Evolutionary conservation across 2,888 invertebrate species (phyloP), one percentile per base, ranked within the genome.

Genomic region (Apocheima hispidaria): DNA sequence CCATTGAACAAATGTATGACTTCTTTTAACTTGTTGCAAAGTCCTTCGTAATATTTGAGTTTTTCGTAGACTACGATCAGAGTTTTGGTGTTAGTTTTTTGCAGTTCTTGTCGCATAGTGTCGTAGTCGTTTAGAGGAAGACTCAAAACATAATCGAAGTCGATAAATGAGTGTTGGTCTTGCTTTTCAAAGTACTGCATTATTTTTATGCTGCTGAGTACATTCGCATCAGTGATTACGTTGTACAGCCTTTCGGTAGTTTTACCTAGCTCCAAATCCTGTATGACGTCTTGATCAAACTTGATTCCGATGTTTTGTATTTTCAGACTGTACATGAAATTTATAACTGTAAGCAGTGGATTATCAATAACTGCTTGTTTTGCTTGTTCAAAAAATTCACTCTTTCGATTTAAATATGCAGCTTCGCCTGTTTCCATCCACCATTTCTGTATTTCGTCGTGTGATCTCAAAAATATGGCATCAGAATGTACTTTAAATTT

Each of bases 371-470:
- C 76, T 16, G 73, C 77, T 58, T 69, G 73, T 33, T 77, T 81
- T 10, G 81, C 75, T 60, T 68, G 65, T 44, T 78, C 71, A 54
- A 75, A 81, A 56, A 74, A 74, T 10, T 65, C 67, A 51, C 71
- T 74, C 9, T 50, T 60, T 53, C 71, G 73, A 7, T 72, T 77
- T 28, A 81, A 59, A 46, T 81, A 81, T 4, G 65, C 62, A 0
- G 72, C 74, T 35, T 73, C 65, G 0, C 70, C 69, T 43, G 67
- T 65, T 40, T 65, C 59, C 68, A 79, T 76, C 82, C 82, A 82
- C 82, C 82, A 82, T 60, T 80, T 80, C 66, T 79, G 79, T 58
- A 82, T 72, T 66, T 78, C 74, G n/a, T 80, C 79, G 54, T 82
- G 82, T 55, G 75, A 77, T 60, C 75, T 70, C 12, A 80, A 66